Evolutionary conservation across 2,888 invertebrate species (phyloP).

Genomic region (Plagodis dolabraria): DNA sequence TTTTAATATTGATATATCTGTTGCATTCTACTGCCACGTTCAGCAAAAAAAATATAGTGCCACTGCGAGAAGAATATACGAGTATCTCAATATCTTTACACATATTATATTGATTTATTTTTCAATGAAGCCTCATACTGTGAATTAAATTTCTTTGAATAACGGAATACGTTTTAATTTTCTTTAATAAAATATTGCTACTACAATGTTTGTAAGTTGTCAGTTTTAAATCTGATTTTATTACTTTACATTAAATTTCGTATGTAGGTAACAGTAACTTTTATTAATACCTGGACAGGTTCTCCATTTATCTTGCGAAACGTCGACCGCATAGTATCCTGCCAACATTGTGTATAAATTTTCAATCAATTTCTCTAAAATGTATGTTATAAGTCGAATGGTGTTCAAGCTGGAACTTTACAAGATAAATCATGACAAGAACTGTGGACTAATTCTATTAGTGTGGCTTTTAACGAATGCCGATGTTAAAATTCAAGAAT

Average conservation of each 20-base stretch:
- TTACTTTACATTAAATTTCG: too few relatives aligned
- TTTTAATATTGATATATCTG: too few relatives aligned
- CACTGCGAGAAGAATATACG: too few relatives aligned
- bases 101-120: too few relatives aligned
- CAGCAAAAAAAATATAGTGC: too few relatives aligned
- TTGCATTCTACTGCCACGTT: too few relatives aligned
- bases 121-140: too few relatives aligned
- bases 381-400: conserved; percentile 24
- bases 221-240: too few relatives aligned
- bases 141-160: too few relatives aligned
- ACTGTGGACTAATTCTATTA: conserved; percentile 8
- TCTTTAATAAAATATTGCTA: neutral
- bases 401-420: conserved; percentile 10
- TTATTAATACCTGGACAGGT: conserved; percentile 10
- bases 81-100: too few relatives aligned
- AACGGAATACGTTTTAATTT: too few relatives aligned
- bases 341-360: conserved; percentile 21
- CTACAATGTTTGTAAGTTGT: neutral
- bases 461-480: conserved; percentile 3
- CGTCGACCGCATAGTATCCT: conserved; percentile 10
- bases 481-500: neutral
- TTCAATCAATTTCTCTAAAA: conserved; percentile 23
- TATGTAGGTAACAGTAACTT: conserved; percentile 9
- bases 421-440: conserved; percentile 31
- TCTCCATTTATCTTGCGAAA: conserved; percentile 12